Evolutionary conservation across 2,888 invertebrate species (phyloP).

Genomic region (Plemyria rubiginata): DNA sequence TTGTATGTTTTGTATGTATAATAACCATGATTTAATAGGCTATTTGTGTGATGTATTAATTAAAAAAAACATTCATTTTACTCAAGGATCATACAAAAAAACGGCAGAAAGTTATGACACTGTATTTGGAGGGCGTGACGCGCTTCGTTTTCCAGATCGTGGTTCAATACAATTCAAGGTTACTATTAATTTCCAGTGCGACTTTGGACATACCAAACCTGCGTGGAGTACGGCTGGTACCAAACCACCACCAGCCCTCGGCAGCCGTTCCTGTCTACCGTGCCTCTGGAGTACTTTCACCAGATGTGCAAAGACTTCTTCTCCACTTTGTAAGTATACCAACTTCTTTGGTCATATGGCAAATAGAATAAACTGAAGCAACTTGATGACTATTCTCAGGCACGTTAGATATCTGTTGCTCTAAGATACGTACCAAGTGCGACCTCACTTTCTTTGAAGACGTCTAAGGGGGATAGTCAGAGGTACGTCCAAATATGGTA

Average conservation of each 20-base stretch:
- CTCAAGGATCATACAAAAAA: no score
- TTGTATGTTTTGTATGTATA: no score
- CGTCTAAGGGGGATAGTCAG: no score
- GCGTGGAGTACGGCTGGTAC: constrained; percentile 94
- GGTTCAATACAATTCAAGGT: not conserved
- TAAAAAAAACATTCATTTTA: no score
- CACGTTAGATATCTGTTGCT: not conserved
- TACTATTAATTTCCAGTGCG: constrained; percentile 78
- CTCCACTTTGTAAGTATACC: constrained; percentile 55
- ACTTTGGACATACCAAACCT: constrained; percentile 93
- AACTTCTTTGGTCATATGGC: no score
- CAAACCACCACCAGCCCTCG: constrained; percentile 87
- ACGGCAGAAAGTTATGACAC: no score
- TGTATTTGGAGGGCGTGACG: no score
- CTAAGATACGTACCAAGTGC: no score
- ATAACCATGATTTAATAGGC: no score
- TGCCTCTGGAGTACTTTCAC: constrained; percentile 79
- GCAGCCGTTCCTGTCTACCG: constrained; percentile 86
- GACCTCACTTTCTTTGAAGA: not conserved
- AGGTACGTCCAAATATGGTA: no score
- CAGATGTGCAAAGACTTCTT: constrained; percentile 75
- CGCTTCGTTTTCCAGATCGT: not conserved
- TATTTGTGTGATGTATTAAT: no score
- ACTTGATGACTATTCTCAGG: not conserved
- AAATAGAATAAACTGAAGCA: not conserved